Conservation (phyloP, 2,113 vertebrate species). For the Gorsachius goisagi region DNA sequence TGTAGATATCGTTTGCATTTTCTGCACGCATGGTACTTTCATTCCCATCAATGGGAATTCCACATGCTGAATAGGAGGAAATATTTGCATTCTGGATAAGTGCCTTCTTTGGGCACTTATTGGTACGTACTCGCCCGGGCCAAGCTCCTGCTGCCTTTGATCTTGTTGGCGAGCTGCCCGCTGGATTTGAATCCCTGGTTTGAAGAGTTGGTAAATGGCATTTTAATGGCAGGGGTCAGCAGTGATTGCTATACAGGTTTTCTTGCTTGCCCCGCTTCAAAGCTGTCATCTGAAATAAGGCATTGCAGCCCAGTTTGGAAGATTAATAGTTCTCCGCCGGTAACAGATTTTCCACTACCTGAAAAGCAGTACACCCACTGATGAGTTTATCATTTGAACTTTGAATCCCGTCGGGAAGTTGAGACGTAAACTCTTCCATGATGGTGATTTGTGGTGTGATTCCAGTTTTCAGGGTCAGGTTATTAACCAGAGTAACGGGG, state of each 20-base stretch:
- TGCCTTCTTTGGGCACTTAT: conserved; percentile 9
- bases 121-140: not conserved
- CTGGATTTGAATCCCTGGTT: not conserved
- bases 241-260: not conserved
- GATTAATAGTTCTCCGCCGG: conserved; percentile 49
- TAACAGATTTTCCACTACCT: conserved; percentile 36
- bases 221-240: conserved; percentile 9
- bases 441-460: conserved; percentile 57
- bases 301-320: not conserved
- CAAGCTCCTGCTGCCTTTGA: not conserved
- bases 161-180: not conserved
- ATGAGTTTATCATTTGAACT: conserved; percentile 68
- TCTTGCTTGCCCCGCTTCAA: not conserved
- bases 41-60: conserved; percentile 60
- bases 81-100: conserved; percentile 54
- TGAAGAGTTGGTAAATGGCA: not conserved
- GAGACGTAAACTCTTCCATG: conserved; percentile 15
- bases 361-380: conserved; percentile 21
- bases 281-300: conserved; percentile 8
- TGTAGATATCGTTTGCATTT: conserved; percentile 30
- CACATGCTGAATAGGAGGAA: conserved; percentile 40
- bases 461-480: conserved; percentile 63
- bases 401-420: conserved; percentile 48
- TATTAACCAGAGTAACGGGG: conserved; percentile 33
- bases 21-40: conserved; percentile 19